Evolutionary conservation across 2,888 invertebrate genomes (phyloP), one percentile per base, ranked within the genome.

Genomic region (Apodemia zela): DNA sequence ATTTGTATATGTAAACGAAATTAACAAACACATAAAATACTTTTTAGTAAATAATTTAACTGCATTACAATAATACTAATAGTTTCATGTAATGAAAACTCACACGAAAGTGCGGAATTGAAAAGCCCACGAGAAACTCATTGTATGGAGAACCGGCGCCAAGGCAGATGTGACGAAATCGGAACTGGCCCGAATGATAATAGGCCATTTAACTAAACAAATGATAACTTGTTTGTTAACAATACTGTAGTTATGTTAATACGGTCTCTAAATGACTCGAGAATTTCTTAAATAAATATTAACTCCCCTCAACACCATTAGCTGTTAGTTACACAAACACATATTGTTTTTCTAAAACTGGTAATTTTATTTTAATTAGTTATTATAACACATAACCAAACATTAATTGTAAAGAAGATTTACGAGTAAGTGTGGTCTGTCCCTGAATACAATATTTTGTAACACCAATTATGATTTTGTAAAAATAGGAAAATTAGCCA

Each of bases 161-260:
- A 38, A 15, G 38, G 3, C 51, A 8, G 13, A 3, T 29, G 29
- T 57, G 29, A 25, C 15, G 57, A 57, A 57, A 57, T 15, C 21
- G 11, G 57, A 29, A 29, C 57, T 7, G 8, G 1, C 25, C 7
- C 15, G 54, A 54, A 54, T 29, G 6, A 54, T 25, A 54, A 54
- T 54, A 11, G 29, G 25, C 29, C 15, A 54, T 54, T 54, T 54
- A 7, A 54, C 15, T 25, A 54, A 54, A 54, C 25, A 29, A 25
- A 54, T 54, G 54, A 15, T 54, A 54, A 25, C 25, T 29, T 13
- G 15, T 25, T 15, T 7, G 54, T 54, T 25, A 54, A 54, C 54
- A 54, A 54, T 57, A 54, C 15, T 18, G 25, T 29, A 29, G 13
- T 57, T 57, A 57, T 57, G 57, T 57, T 57, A 57, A 57, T 25